phyloP scores from a whole-genome alignment of 2,888 invertebrate species.

The Cheiracanthium punctorium region DNA sequence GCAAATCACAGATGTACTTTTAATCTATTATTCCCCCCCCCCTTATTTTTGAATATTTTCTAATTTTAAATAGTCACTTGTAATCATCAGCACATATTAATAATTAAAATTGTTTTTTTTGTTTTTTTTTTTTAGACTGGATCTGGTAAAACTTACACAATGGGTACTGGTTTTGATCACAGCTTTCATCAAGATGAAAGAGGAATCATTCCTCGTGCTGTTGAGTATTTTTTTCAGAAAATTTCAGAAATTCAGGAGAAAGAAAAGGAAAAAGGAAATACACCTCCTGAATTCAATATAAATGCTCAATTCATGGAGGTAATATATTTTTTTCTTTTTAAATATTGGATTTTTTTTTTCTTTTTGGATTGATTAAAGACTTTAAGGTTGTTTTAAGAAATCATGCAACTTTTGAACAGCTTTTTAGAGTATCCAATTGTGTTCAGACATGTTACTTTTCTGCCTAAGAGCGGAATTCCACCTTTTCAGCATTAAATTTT shows the following conservation, averaged over 20 bases:
- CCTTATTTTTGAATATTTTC: too few species aligned
- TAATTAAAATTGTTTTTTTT: too few species aligned
- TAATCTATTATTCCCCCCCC: too few species aligned
- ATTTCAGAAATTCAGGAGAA: slow-evolving; percentile 81
- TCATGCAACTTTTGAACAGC: too few species aligned
- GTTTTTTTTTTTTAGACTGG: slow-evolving; percentile 82
- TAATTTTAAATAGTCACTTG: too few species aligned
- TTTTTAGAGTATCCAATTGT: too few species aligned
- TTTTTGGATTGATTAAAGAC: neutral
- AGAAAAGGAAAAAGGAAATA: slow-evolving; percentile 81
- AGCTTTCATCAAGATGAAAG: slow-evolving; percentile 78
- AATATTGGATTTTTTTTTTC: neutral
- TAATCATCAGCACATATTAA: too few species aligned
- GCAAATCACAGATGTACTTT: too few species aligned
- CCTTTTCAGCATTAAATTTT: too few species aligned
- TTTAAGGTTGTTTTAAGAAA: too few species aligned
- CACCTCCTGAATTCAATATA: slow-evolving; percentile 84
- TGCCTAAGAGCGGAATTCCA: too few species aligned
- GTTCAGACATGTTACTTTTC: too few species aligned
- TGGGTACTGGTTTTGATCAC: slow-evolving; percentile 98
- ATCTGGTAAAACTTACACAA: slow-evolving; percentile 98
- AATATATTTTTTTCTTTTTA: neutral
- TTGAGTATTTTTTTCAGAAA: slow-evolving; percentile 91
- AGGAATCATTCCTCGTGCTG: slow-evolving; percentile 97
- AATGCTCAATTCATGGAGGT: slow-evolving; percentile 91